Evolutionary conservation across 2,888 invertebrate species (phyloP).

Genomic region (Drosophila demipolita): DNA sequence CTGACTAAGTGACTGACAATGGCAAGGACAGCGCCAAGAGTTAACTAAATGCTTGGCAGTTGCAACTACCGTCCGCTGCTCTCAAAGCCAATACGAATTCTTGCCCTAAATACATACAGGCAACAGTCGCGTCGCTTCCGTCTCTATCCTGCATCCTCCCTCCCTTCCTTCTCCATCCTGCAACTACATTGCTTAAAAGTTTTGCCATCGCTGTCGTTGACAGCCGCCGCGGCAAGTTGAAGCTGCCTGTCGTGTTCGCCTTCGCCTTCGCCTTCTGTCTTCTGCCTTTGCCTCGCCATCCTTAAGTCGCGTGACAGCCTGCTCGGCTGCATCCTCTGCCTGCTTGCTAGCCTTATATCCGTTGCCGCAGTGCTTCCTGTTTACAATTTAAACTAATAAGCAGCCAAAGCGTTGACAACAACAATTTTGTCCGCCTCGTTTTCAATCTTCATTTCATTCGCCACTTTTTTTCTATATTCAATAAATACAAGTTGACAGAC

Average conservation of each 20-base stretch:
- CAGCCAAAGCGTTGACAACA: constrained; percentile 39
- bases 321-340: constrained; percentile 1
- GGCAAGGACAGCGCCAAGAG: constrained; percentile 62
- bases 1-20: constrained; percentile 32
- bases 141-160: constrained; percentile 25
- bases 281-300: neutral
- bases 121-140: constrained; percentile 25
- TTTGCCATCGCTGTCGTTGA: constrained; percentile 60
- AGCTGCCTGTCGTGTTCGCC: constrained; percentile 42
- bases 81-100: constrained; percentile 9
- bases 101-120: constrained; percentile 11
- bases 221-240: constrained; percentile 58
- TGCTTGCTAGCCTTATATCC: constrained; percentile 61
- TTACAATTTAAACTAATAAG: constrained; percentile 78
- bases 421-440: constrained; percentile 51
- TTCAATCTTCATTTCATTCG: constrained; percentile 64
- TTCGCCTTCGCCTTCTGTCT: neutral
- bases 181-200: constrained; percentile 53
- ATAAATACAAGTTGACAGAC: constrained; percentile 65
- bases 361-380: constrained; percentile 76
- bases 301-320: constrained; percentile 7
- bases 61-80: constrained; percentile 50
- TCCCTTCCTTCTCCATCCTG: neutral
- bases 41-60: constrained; percentile 78
- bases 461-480: constrained; percentile 61